phyloP scores from a whole-genome alignment of 2,113 vertebrate species.

The Chamaetylas fuelleborni region DNA sequence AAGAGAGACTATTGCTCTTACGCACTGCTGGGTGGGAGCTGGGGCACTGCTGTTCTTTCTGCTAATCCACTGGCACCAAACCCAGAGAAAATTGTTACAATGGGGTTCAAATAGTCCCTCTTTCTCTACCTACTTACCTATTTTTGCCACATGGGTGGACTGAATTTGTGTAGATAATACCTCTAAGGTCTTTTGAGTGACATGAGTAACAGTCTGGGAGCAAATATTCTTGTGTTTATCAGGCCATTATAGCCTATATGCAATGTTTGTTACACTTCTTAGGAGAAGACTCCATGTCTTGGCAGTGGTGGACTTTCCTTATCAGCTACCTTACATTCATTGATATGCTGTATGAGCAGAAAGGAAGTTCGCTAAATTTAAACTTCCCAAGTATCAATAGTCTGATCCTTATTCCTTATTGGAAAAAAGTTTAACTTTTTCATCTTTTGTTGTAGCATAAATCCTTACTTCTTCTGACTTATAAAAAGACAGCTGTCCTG shows the following conservation, averaged over 20 bases:
- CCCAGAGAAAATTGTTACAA: neutral
- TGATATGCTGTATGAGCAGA: neutral
- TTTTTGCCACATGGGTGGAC: neutral
- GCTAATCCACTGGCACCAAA: neutral
- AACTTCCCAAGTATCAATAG: neutral
- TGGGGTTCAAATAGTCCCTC: neutral
- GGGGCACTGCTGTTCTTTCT: neutral
- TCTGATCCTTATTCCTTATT: neutral
- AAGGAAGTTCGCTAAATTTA: neutral
- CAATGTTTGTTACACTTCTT: neutral
- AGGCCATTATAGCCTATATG: neutral
- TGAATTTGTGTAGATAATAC: neutral
- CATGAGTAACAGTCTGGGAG: neutral
- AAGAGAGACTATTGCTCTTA: neutral
- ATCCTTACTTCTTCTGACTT: neutral
- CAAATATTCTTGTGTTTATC: neutral
- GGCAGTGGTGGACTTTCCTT: neutral
- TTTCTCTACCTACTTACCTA: neutral
- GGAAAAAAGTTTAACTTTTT: neutral
- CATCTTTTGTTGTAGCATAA: neutral
- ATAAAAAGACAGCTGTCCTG: neutral
- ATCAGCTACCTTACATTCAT: neutral
- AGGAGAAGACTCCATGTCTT: neutral
- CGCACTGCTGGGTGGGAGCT: neutral
- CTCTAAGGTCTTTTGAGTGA: neutral